Conservation (phyloP, 1,140 invertebrate species). For the Cydia splendana region DNA sequence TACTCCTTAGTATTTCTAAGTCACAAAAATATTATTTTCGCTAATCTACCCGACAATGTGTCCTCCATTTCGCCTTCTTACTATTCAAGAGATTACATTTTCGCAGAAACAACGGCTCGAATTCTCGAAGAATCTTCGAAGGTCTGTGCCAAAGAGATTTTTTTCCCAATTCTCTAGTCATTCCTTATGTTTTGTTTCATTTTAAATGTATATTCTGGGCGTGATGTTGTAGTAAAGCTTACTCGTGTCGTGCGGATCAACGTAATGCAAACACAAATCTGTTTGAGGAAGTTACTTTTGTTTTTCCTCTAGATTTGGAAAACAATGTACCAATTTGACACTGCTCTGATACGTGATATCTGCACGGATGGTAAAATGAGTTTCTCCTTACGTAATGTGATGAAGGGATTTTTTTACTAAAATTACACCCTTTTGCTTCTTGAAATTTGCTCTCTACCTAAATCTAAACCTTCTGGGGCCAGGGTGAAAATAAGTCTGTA, state of each 20-base stretch:
- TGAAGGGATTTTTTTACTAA: too few relatives aligned
- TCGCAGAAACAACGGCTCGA: conserved; percentile 39
- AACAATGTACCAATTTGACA: background rate
- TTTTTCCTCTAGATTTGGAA: background rate
- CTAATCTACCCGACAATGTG: conserved; percentile 34
- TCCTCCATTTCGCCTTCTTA: conserved; percentile 20
- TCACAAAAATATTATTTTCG: too few relatives aligned
- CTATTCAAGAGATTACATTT: conserved; percentile 45
- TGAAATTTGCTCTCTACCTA: too few relatives aligned
- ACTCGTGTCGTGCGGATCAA: background rate
- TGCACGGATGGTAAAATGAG: background rate
- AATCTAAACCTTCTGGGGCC: too few relatives aligned
- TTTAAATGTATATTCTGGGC: conserved; percentile 2
- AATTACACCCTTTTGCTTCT: too few relatives aligned
- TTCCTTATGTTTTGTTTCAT: conserved; percentile 35
- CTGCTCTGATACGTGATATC: background rate
- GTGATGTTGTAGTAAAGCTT: conserved; percentile 20
- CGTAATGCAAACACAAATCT: conserved; percentile 16
- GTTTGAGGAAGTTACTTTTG: background rate
- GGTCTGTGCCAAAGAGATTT: conserved; percentile 41
- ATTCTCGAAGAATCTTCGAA: conserved; percentile 37
- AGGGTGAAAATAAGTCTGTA: too few relatives aligned
- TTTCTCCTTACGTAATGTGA: background rate
- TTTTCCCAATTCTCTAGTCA: conserved; percentile 45
- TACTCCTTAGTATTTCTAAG: too few relatives aligned